Conservation (phyloP, 2,797 vertebrate species). For the Chelon auratus region DNA sequence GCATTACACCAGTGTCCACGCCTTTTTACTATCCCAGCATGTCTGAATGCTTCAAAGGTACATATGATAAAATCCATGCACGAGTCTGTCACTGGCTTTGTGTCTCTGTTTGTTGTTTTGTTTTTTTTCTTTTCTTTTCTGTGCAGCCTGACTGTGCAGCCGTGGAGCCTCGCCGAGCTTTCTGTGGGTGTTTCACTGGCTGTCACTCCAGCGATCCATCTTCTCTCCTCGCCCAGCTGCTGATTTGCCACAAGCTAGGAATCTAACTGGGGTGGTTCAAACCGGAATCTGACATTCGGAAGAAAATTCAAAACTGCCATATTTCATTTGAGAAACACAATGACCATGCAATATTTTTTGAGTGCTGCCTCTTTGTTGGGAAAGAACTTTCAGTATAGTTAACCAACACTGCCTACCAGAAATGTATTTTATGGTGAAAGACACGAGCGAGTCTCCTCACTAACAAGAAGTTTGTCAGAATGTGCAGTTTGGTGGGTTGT, state of each 20-base stretch:
- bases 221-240: constrained; percentile 52
- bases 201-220: constrained; percentile 53
- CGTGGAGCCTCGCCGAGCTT: constrained; percentile 34
- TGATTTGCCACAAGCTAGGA: constrained; percentile 42
- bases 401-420: background rate
- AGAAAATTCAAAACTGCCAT: background rate
- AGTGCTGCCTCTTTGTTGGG: background rate
- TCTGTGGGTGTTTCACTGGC: constrained; percentile 55
- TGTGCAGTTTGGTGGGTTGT: background rate
- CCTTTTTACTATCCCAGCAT: background rate
- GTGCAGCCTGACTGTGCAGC: constrained; percentile 25
- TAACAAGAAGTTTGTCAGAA: background rate
- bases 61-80: constrained; percentile 32
- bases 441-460: background rate
- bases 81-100: constrained; percentile 30
- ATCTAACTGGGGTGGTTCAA: constrained; percentile 33
- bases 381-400: background rate
- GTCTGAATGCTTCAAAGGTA: background rate
- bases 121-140: background rate
- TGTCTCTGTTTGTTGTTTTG: constrained; percentile 26
- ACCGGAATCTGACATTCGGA: constrained; percentile 1
- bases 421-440: background rate
- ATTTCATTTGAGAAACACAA: constrained; percentile 25
- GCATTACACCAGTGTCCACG: background rate
- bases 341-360: background rate